These are phyloP conservation scores for Drosophila nr. medialis DNA, from an alignment of 2,888 invertebrate species.

Conservation along the genomic window DNA sequence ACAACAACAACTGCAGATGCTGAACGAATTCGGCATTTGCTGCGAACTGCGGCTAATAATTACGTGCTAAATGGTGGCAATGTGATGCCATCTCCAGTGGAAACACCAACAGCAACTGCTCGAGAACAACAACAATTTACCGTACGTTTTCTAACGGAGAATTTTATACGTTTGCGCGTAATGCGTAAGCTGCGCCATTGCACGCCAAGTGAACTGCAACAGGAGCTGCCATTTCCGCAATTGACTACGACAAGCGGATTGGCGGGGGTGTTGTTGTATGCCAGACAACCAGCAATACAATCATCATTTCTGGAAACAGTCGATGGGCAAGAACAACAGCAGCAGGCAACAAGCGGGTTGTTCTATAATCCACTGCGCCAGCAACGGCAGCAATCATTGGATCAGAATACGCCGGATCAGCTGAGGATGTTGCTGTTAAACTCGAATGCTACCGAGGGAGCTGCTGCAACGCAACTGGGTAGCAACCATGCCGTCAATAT, in stretches of 20 bases:
- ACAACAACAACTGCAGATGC: background rate
- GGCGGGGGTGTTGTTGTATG: slow-evolving; percentile 10
- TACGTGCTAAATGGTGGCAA: slow-evolving; percentile 2
- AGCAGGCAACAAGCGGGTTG: slow-evolving; percentile 4
- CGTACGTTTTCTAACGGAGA: slow-evolving; percentile 14
- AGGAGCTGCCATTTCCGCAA: slow-evolving; percentile 22
- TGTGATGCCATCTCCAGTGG: background rate
- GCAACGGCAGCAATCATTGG: slow-evolving; percentile 11
- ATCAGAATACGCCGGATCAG: slow-evolving; percentile 22
- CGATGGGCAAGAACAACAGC: background rate
- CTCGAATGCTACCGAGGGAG: slow-evolving; percentile 16
- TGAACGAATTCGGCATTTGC: background rate
- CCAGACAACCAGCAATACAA: background rate
- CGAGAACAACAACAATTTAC: background rate
- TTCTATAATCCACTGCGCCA: slow-evolving; percentile 28
- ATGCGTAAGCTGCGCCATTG: background rate
- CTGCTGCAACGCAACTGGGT: background rate
- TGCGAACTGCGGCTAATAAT: background rate
- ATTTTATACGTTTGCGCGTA: slow-evolving; percentile 20
- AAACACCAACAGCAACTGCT: background rate
- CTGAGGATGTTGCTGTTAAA: slow-evolving; percentile 5
- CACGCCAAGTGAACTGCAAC: background rate
- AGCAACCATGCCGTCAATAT: background rate
- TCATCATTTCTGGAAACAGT: background rate
- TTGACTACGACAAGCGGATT: background rate